Evolutionary conservation across 2,888 invertebrate genomes (phyloP).

Genomic region (Agrochola lychnidis): DNA sequence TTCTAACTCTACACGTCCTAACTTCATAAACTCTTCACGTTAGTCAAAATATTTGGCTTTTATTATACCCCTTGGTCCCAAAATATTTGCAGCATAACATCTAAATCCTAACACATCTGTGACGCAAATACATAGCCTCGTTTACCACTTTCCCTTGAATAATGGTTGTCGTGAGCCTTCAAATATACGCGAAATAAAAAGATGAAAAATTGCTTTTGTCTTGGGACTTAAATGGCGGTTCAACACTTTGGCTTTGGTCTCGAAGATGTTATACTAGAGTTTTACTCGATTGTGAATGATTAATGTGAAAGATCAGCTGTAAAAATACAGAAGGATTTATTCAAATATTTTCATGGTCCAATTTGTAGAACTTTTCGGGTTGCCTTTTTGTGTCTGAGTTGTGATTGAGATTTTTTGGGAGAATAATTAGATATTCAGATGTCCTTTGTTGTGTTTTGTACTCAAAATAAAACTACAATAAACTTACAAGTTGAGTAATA

Average conservation of each 20-base stretch:
- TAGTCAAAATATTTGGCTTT: no score
- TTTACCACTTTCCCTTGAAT: constrained; percentile 33
- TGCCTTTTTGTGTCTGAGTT: neutral
- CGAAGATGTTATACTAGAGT: constrained; percentile 33
- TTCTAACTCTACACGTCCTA: no score
- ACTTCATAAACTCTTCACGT: no score
- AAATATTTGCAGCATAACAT: neutral
- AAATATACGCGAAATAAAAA: constrained; percentile 49
- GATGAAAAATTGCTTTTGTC: constrained; percentile 51
- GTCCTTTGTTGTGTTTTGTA: neutral
- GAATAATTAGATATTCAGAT: neutral
- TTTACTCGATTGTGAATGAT: constrained; percentile 41
- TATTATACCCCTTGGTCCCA: no score
- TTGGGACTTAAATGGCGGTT: constrained; percentile 29
- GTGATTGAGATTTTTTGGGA: no score
- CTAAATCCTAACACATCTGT: constrained; percentile 7
- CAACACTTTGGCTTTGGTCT: constrained; percentile 22
- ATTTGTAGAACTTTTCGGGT: neutral
- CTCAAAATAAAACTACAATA: neutral
- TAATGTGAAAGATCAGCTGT: constrained; percentile 20
- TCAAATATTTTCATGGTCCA: neutral
- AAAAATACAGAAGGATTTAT: constrained; percentile 10
- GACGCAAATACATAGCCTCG: constrained; percentile 5
- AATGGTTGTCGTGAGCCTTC: constrained; percentile 33
- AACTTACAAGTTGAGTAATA: neutral